Percentiles rank a stretch among this genome's conserved stretches.
Evolutionary conservation across 2,113 vertebrate genomes (phyloP).

Genomic region (Tragulus kanchil): DNA sequence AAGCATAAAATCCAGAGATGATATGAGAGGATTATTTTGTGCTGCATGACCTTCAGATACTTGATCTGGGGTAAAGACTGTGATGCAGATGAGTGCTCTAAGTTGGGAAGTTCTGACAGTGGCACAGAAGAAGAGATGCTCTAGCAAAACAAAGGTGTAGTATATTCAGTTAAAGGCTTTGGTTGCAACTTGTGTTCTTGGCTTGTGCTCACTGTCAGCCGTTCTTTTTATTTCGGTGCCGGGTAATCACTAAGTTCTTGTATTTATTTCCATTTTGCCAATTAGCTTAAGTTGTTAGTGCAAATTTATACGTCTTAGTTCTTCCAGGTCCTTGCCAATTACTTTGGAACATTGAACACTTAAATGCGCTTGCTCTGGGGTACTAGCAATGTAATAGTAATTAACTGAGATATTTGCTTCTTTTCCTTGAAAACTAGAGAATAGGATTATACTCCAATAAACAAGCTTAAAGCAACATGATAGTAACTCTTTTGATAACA

Average conservation of each 20-base stretch:
- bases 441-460: constrained; percentile 81
- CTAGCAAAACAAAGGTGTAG: background rate
- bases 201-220: constrained; percentile 49
- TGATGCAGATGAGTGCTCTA: background rate
- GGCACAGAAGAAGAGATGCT: background rate
- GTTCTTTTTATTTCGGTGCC: constrained; percentile 46
- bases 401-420: constrained; percentile 85
- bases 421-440: constrained; percentile 83
- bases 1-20: background rate
- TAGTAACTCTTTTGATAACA: constrained; percentile 78
- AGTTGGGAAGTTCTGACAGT: background rate
- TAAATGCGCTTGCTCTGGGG: constrained; percentile 82
- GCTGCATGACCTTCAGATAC: background rate
- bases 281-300: constrained; percentile 78
- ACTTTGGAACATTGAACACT: constrained; percentile 76
- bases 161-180: background rate
- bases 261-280: constrained; percentile 76
- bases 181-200: too few relatives aligned
- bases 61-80: background rate
- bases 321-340: constrained; percentile 77
- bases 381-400: constrained; percentile 84
- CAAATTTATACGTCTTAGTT: constrained; percentile 62
- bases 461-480: constrained; percentile 82
- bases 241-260: constrained; percentile 73
- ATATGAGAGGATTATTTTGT: background rate